Evolutionary conservation across 2,113 vertebrate genomes (phyloP), one percentile per base, ranked within the genome.

Genomic region (Aplodontia rufa): DNA sequence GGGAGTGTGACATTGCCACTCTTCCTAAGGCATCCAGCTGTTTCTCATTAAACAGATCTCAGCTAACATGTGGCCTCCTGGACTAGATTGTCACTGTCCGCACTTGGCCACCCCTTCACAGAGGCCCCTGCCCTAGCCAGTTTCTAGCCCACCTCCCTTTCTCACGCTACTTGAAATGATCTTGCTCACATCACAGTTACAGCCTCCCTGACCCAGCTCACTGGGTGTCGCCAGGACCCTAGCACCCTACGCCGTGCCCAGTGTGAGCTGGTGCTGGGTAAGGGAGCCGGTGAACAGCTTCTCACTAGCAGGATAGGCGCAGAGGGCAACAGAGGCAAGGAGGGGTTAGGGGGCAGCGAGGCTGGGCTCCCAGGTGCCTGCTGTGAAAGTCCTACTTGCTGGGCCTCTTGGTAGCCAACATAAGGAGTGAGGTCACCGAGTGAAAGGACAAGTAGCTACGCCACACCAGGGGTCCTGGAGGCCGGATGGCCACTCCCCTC

Each of bases 401-500:
- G 93, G 87, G 91, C 47, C 76, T 88, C 89, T 76, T 35, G 5
- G 45, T 1, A 42, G 82, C 76, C 71, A 40, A 19, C 16, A 1
- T 5, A 40, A 83, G 87, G 8, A 64, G n/a, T 8, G 71, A 55
- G 76, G 49, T n/a, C 45, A 14, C 4, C 5, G 9, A 78, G 10
- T 8, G n/a, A 26, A 20, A 26, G 0, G 30, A 24, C 0, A 0
- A 3, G 1, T 4, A 37, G 35, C 6, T 2, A 5, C 17, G 5
- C 75, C 80, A 16, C 1, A 6, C 9, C 32, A 22, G 6, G 9
- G n/a, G 20, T 40, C 74, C 9, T 42, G 64, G 37, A 84, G 62
- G n/a, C 13, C 80, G 26, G 42, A 9, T 1, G 17, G 49, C 40
- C 1, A 1, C 8, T 0, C 12, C 8, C 42, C 22, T 60, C 22